Percentiles rank a stretch among this genome's conserved stretches.
Conservation (phyloP, 2,797 vertebrate genomes). For the Lacerta agilis region DNA sequence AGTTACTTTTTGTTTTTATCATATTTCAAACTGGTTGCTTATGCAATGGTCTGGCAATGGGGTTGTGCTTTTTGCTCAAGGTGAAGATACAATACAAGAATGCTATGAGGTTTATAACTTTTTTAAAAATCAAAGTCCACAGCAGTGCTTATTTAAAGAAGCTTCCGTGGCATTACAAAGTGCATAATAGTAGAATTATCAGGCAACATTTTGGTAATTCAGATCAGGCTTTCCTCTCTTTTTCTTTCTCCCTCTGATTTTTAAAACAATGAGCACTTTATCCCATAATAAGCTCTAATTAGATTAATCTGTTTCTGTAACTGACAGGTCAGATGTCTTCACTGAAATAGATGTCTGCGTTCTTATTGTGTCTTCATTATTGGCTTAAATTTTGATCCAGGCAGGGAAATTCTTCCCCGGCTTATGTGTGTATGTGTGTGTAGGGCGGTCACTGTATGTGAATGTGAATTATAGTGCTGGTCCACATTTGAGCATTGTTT, state of each 20-base stretch:
- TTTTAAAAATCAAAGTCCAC: slow-evolving; percentile 15
- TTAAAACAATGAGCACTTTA: slow-evolving; percentile 48
- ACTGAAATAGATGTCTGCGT: slow-evolving; percentile 64
- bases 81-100: not conserved
- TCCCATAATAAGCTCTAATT: slow-evolving; percentile 67
- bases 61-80: slow-evolving; percentile 21
- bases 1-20: no score
- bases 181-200: not conserved
- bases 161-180: not conserved
- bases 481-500: no score
- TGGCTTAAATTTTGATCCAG: slow-evolving; percentile 62
- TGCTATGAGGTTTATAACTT: not conserved
- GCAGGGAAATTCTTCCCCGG: slow-evolving; percentile 37
- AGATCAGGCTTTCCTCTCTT: slow-evolving; percentile 22
- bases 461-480: not conserved
- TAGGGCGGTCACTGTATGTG: not conserved
- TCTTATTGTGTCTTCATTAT: slow-evolving; percentile 64
- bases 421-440: not conserved
- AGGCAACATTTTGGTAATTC: slow-evolving; percentile 33
- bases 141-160: not conserved
- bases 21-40: not conserved
- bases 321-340: slow-evolving; percentile 64
- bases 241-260: slow-evolving; percentile 34
- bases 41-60: not conserved
- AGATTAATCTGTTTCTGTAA: slow-evolving; percentile 63